phyloP scores from a whole-genome alignment of 2,113 vertebrate genomes.

The Eretmodus cyanostictus region DNA sequence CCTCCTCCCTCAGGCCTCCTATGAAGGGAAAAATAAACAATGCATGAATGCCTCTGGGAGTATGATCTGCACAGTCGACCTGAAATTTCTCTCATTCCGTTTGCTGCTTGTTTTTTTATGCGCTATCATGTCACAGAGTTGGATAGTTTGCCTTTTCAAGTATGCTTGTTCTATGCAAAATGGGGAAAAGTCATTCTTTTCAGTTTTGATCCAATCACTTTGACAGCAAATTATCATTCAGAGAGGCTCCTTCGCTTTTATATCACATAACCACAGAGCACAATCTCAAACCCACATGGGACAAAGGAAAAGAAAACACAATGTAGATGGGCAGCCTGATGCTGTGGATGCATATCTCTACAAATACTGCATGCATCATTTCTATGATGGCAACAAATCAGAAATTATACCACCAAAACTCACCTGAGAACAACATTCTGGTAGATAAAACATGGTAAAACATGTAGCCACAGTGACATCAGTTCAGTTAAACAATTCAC shows the following conservation, averaged over 20 bases:
- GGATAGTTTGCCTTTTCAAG: background rate
- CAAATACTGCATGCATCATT: background rate
- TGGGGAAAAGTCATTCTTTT: background rate
- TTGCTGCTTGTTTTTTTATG: background rate
- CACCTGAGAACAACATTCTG: accelerated
- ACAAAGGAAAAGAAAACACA: background rate
- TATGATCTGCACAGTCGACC: background rate
- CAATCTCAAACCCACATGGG: background rate
- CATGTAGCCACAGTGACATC: background rate
- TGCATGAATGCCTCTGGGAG: background rate
- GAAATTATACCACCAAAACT: background rate
- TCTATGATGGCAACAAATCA: background rate
- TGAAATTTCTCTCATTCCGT: background rate
- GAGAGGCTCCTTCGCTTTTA: background rate
- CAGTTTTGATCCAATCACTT: background rate
- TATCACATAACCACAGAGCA: background rate
- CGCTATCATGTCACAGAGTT: background rate
- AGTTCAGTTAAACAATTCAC: background rate
- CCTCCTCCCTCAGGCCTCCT: constrained; percentile 13
- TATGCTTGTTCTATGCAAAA: background rate
- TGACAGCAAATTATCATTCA: background rate
- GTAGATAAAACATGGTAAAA: background rate
- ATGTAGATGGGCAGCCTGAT: background rate
- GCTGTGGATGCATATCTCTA: background rate
- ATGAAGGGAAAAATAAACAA: constrained; percentile 13